These are phyloP conservation scores for Zaprionus capensis DNA, from an alignment of 1,140 invertebrate genomes.

Conservation along the genomic window DNA sequence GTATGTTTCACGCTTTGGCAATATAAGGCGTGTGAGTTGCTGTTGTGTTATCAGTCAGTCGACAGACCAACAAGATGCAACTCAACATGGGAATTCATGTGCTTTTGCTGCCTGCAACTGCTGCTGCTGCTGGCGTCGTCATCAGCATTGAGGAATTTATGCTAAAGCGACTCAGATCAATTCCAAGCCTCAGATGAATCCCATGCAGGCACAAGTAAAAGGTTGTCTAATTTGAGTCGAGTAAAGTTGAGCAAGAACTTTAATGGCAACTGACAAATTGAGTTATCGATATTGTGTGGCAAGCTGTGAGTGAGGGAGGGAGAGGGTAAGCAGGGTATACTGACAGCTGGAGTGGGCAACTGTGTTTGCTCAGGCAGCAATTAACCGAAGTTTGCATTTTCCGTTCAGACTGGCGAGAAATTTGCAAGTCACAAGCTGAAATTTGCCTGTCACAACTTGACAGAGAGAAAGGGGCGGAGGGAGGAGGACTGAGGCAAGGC, in stretches of 20 bases:
- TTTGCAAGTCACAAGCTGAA: slow-evolving; percentile 53
- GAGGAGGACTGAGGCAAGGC: not conserved
- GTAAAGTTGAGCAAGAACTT: slow-evolving; percentile 61
- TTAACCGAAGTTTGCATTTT: slow-evolving; percentile 40
- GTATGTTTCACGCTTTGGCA: too few relatives aligned
- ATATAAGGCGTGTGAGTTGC: too few relatives aligned
- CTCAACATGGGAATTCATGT: too few relatives aligned
- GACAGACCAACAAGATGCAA: too few relatives aligned
- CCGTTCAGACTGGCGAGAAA: slow-evolving; percentile 20
- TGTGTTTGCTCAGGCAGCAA: slow-evolving; percentile 22
- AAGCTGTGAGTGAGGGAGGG: not conserved
- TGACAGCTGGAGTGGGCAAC: not conserved
- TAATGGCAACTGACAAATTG: slow-evolving; percentile 55
- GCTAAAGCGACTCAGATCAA: too few relatives aligned
- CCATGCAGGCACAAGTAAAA: too few relatives aligned
- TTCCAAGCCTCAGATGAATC: too few relatives aligned
- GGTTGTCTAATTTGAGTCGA: slow-evolving; percentile 55
- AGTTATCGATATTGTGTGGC: slow-evolving; percentile 51
- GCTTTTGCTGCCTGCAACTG: too few relatives aligned
- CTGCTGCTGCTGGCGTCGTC: too few relatives aligned
- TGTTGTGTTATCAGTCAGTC: too few relatives aligned
- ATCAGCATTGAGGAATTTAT: too few relatives aligned
- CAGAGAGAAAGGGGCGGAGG: not conserved
- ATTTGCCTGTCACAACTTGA: slow-evolving; percentile 36
- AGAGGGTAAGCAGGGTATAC: too few relatives aligned